phyloP scores from a whole-genome alignment of 2,797 vertebrate genomes.

The Acestrorhynchus altus region DNA sequence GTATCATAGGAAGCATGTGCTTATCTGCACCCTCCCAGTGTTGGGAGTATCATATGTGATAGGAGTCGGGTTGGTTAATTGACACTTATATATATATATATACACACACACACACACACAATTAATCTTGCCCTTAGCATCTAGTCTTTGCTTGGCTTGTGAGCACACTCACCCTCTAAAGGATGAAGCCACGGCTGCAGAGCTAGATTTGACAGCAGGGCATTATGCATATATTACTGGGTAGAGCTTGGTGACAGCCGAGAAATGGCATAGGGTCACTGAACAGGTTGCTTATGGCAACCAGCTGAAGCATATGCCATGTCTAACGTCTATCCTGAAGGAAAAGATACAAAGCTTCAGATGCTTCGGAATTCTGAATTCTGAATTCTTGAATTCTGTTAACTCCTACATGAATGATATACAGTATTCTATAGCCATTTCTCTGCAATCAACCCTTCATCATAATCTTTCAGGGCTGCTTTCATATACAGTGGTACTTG shows the following conservation, averaged over 20 bases:
- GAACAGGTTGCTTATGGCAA: conserved; percentile 43
- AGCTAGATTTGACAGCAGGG: conserved; percentile 2
- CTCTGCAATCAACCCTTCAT: conserved; percentile 28
- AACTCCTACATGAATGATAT: conserved; percentile 4
- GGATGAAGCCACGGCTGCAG: conserved; percentile 7
- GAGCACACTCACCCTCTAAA: background rate
- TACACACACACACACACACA: too few species aligned
- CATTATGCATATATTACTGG: conserved; percentile 33
- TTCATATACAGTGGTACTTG: too few species aligned
- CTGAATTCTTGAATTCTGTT: conserved; percentile 27
- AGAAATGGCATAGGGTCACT: conserved; percentile 33
- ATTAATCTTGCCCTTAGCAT: background rate
- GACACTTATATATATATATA: too few species aligned
- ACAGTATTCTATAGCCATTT: conserved; percentile 15
- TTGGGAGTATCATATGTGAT: too few species aligned
- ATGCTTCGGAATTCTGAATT: conserved; percentile 29
- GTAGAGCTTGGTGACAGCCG: conserved; percentile 19
- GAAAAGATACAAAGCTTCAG: conserved; percentile 9
- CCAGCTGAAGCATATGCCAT: conserved; percentile 35
- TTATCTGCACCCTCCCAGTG: too few species aligned
- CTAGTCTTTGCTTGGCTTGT: conserved; percentile 6
- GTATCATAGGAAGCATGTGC: too few species aligned
- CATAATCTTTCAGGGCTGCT: background rate
- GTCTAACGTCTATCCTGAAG: conserved; percentile 34
- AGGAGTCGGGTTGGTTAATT: too few species aligned